These are phyloP conservation scores for Quadroppia sp. DNA, from an alignment of 2,888 invertebrate species.

Conservation along the genomic window DNA sequence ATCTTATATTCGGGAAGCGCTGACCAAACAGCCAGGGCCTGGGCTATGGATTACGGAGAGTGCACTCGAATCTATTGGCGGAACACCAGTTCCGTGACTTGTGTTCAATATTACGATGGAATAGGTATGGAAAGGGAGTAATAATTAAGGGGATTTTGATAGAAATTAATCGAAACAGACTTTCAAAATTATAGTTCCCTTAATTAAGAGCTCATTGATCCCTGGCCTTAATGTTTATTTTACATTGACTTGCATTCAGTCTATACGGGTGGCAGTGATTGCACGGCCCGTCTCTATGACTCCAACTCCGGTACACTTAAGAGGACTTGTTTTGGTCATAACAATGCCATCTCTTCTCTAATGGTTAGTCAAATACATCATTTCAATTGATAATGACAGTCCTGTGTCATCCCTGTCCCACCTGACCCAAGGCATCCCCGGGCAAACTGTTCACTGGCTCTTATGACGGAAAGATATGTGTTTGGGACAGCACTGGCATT, in stretches of 20 bases:
- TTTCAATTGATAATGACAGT: no score
- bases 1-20: constrained; percentile 57
- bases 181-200: no score
- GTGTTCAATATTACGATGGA: constrained; percentile 55
- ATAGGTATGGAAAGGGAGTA: constrained; percentile 50
- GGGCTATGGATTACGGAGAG: constrained; percentile 58
- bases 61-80: constrained; percentile 56
- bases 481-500: constrained; percentile 53
- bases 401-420: no score
- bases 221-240: no score
- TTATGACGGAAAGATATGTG: constrained; percentile 53
- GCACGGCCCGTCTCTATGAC: constrained; percentile 53
- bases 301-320: constrained; percentile 54
- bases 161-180: no score
- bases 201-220: no score
- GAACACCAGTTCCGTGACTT: constrained; percentile 56
- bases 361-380: constrained; percentile 52
- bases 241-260: constrained; percentile 50
- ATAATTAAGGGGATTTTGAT: not conserved
- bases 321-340: constrained; percentile 53
- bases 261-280: constrained; percentile 56
- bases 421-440: constrained; percentile 53
- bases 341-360: constrained; percentile 53
- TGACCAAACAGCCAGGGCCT: constrained; percentile 56
- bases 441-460: constrained; percentile 55